phyloP scores from a whole-genome alignment of 2,797 vertebrate genomes.

The Pipistrellus pygmaeus region DNA sequence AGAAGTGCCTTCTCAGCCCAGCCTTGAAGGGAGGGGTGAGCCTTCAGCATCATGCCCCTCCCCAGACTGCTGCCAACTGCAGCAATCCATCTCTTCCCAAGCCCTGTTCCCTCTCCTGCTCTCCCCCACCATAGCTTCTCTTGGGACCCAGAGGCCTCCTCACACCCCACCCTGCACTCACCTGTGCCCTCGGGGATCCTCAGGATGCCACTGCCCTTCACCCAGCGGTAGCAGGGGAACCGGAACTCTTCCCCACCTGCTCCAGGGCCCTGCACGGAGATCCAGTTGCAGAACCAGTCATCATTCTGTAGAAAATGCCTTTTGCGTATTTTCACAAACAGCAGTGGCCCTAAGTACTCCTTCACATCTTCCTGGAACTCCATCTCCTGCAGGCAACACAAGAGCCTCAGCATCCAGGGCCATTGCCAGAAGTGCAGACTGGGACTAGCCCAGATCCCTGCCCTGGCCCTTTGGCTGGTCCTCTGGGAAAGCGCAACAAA shows the following conservation, averaged over 20 bases:
- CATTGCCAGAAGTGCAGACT: accelerated
- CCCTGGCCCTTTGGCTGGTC: not conserved
- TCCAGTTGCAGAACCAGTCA: constrained; percentile 78
- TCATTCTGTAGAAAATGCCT: constrained; percentile 39
- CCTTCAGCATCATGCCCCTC: not conserved
- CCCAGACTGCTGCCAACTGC: not conserved
- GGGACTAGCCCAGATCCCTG: not conserved
- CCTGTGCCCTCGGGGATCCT: constrained; percentile 67
- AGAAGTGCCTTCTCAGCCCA: not conserved
- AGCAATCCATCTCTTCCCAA: not conserved
- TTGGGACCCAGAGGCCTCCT: not conserved
- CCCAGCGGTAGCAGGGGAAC: constrained; percentile 77
- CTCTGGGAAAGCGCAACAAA: not conserved
- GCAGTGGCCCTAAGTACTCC: constrained; percentile 63
- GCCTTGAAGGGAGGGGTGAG: no score
- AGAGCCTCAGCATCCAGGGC: accelerated
- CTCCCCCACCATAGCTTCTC: not conserved
- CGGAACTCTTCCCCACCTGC: not conserved
- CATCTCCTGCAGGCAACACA: constrained; percentile 29
- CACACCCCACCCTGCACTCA: not conserved
- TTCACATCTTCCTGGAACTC: constrained; percentile 54
- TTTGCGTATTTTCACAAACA: constrained; percentile 73
- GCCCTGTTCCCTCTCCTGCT: not conserved
- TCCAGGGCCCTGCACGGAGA: constrained; percentile 62
- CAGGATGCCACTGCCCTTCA: constrained; percentile 36